Evolutionary conservation across 2,888 invertebrate genomes (phyloP).

Genomic region (Acanthosepion esculentum): DNA sequence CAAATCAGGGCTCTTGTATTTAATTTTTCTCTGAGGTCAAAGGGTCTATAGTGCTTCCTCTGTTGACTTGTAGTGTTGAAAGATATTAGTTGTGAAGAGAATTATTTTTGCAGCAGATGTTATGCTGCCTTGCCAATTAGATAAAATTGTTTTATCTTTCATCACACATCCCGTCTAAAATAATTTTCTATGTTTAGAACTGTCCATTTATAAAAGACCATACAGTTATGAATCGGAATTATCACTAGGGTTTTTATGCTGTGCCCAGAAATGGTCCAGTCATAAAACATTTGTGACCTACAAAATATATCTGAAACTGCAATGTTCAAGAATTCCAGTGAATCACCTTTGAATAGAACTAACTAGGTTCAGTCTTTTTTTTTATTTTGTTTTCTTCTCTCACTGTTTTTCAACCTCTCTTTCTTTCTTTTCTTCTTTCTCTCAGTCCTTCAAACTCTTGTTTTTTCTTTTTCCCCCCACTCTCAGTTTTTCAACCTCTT

Average conservation of each 20-base stretch:
- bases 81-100: not conserved
- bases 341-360: no score
- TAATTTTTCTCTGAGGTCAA: not conserved
- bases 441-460: no score
- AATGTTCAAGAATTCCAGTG: not conserved
- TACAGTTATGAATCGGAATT: not conserved
- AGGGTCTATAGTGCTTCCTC: conserved; percentile 33
- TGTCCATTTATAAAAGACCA: not conserved
- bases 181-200: not conserved
- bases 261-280: not conserved
- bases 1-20: not conserved
- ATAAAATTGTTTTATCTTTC: not conserved
- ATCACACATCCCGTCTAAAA: not conserved
- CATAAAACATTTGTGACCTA: not conserved
- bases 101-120: not conserved
- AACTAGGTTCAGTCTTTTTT: no score
- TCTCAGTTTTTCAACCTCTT: no score
- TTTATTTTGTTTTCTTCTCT: no score
- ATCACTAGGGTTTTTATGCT: not conserved
- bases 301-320: not conserved
- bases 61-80: not conserved
- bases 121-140: not conserved
- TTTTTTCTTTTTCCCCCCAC: no score
- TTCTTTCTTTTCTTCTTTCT: no score
- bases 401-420: no score